These are phyloP conservation scores for Ibycter americanus DNA, from an alignment of 2,797 vertebrate genomes.

Conservation along the genomic window DNA sequence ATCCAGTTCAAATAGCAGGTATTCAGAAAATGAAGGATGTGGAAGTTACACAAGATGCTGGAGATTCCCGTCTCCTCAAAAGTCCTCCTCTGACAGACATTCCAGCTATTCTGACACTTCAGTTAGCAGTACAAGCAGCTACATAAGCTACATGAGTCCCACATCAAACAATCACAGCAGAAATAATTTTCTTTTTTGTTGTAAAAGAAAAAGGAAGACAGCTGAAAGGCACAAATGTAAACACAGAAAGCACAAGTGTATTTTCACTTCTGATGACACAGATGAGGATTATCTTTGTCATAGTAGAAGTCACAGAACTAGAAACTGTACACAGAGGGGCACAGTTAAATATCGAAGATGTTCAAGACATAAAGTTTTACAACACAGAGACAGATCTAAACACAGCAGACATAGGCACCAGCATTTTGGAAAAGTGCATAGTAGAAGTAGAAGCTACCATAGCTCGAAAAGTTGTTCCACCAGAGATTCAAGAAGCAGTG, in stretches of 20 bases:
- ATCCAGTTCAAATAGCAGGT: slow-evolving; percentile 59
- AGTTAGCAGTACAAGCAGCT: slow-evolving; percentile 12
- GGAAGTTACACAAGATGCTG: slow-evolving; percentile 34
- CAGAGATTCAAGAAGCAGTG: slow-evolving; percentile 36
- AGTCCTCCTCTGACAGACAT: slow-evolving; percentile 50
- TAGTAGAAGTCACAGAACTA: slow-evolving; percentile 40
- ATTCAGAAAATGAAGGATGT: slow-evolving; percentile 68
- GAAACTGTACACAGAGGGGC: slow-evolving; percentile 33
- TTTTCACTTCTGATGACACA: slow-evolving; percentile 46
- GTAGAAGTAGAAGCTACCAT: slow-evolving; percentile 10
- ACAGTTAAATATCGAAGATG: slow-evolving; percentile 52
- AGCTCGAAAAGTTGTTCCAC: slow-evolving; percentile 35
- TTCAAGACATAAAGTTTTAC: slow-evolving; percentile 49
- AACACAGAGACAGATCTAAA: slow-evolving; percentile 54
- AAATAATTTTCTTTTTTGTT: slow-evolving; percentile 67
- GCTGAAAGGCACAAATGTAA: slow-evolving; percentile 74
- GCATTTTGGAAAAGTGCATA: not conserved
- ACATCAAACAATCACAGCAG: slow-evolving; percentile 50
- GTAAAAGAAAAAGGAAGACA: slow-evolving; percentile 66
- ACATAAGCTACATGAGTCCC: slow-evolving; percentile 11
- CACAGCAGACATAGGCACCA: slow-evolving; percentile 32
- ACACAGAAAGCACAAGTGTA: slow-evolving; percentile 78
- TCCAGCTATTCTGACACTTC: slow-evolving; percentile 64
- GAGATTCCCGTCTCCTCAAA: slow-evolving; percentile 58
- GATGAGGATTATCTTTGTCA: not conserved